phyloP scores from a whole-genome alignment of 1,140 invertebrate genomes.

The Bombus vancouverensis region DNA sequence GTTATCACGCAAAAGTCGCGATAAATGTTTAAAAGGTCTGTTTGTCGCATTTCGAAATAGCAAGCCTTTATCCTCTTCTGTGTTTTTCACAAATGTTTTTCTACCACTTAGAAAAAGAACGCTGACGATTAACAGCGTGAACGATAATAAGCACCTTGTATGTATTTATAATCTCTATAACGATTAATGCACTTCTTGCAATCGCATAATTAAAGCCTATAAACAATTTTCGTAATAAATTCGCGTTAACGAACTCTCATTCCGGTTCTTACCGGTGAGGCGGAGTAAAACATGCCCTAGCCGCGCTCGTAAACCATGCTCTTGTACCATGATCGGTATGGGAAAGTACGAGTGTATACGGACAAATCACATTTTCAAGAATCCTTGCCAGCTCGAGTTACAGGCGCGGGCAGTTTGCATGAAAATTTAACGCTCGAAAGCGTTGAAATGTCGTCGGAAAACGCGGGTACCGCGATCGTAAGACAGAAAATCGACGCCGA shows the following conservation, averaged over 20 bases:
- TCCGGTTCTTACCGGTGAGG: not conserved
- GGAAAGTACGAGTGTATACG: constrained; percentile 1
- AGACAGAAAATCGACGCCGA: constrained; percentile 32
- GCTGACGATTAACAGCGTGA: not conserved
- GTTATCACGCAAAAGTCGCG: not conserved
- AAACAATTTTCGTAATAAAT: not conserved
- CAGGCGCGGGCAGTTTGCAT: not conserved
- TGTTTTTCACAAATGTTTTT: not conserved
- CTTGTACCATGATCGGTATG: not conserved
- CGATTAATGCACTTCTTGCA: not conserved
- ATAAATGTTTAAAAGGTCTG: no score
- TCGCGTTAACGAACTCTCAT: not conserved
- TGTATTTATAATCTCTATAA: not conserved
- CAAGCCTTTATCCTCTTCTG: not conserved
- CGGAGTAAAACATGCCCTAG: no score
- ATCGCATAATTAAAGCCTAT: not conserved
- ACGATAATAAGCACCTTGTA: no score
- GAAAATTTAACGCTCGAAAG: constrained; percentile 26
- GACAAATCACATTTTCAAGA: not conserved
- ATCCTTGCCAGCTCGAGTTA: not conserved
- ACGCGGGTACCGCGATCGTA: not conserved
- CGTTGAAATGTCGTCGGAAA: constrained; percentile 13
- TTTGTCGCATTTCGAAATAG: not conserved
- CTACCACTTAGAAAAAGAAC: not conserved
- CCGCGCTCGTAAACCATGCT: not conserved